phyloP scores from a whole-genome alignment of 2,888 invertebrate species.

The Athalia cordata region DNA sequence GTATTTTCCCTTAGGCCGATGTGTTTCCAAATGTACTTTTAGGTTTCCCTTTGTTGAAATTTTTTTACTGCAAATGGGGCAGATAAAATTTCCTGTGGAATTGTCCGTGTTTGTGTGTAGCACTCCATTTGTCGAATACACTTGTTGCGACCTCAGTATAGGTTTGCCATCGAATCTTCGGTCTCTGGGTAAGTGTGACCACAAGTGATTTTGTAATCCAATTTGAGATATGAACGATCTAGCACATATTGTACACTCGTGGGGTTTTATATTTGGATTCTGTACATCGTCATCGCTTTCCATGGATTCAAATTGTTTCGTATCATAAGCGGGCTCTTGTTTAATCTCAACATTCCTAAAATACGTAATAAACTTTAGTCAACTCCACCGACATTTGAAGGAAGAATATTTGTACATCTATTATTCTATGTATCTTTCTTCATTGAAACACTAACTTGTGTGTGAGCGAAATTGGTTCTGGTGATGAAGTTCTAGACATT shows the following conservation, averaged over 20 bases:
- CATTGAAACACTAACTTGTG: conserved; percentile 57
- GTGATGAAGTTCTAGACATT: conserved; percentile 53
- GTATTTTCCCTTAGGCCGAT: conserved; percentile 79
- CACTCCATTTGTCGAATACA: conserved; percentile 66
- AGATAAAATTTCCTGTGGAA: conserved; percentile 73
- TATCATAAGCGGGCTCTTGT: conserved; percentile 49
- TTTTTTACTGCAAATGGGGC: conserved; percentile 78
- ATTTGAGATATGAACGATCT: conserved; percentile 77
- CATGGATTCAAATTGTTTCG: conserved; percentile 48
- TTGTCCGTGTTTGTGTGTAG: conserved; percentile 66
- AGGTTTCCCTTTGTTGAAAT: conserved; percentile 80
- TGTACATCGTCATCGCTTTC: conserved; percentile 49
- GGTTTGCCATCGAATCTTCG: conserved; percentile 66
- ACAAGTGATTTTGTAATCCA: conserved; percentile 79
- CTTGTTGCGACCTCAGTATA: conserved; percentile 64
- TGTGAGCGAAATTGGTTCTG: conserved; percentile 55
- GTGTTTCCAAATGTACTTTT: conserved; percentile 80
- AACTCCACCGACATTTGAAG: no score
- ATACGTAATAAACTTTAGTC: not conserved
- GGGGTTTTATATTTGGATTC: conserved; percentile 71
- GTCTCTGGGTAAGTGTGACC: conserved; percentile 76
- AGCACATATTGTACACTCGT: conserved; percentile 77
- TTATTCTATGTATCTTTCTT: not conserved
- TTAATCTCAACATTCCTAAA: conserved; percentile 50
- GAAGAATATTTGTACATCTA: no score